Evolutionary conservation across 2,113 vertebrate genomes (phyloP), one percentile per base, ranked within the genome.

Genomic region (Erinaceus europaeus): DNA sequence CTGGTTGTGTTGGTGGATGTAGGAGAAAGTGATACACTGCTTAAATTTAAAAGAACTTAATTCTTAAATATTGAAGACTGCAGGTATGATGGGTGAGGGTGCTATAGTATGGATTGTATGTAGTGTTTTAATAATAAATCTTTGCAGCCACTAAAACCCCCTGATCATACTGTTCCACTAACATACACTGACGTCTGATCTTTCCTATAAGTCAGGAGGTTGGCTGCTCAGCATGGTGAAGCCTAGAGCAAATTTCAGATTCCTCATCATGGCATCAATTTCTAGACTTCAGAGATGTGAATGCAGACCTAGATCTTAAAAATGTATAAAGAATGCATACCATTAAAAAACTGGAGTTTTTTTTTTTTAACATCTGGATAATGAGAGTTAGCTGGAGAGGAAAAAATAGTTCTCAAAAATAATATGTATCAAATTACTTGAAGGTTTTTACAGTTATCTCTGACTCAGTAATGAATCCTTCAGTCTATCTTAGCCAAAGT

Each of bases 341-440:
- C 38, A 44, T 72, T 78, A 42, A 27, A 67, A 74, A 46, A 18
- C 5, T 23, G 69, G 82, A 90, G 80, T 52, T 38, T 34, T 59
- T 38, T 65, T n/a, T n/a, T n/a, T n/a, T n/a, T n/a, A n/a, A n/a
- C 23, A 88, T 73, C 34, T 59, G 77, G 83, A 44, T 80, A 86
- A 77, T 0, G 1, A 72, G 72, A 71, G 44, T 17, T 50, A 12
- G 57, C 67, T 25, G 6, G 23, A 14, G 74, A 83, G 71, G n/a
- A 46, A 57, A 73, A 62, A 50, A 15, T 6, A 27, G 75, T n/a
- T 38, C 48, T 64, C 42, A 15, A 8, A 61, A 74, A 50, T 32
- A 46, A 82, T 32, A 50, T 4, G 48, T 36, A 27, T 44, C 29
- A 14, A 32, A 53, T 3, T 9, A 23, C 53, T 29, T 0, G 1